Conservation (phyloP, 2,888 invertebrate species). For the Pharmacophagus antenor region DNA sequence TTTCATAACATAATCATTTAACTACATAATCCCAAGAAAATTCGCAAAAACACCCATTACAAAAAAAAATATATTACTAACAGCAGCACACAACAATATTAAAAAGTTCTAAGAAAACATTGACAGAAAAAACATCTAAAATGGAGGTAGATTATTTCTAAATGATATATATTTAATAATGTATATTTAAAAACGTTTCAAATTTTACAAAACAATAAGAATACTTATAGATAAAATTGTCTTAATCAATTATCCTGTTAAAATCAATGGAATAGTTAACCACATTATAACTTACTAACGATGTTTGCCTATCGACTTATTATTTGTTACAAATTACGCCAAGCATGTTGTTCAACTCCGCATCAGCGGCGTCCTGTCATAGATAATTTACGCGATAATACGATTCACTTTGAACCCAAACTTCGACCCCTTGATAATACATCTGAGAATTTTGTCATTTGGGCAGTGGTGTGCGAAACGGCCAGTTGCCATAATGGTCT, state of each 20-base stretch:
- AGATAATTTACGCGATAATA: conserved; percentile 65
- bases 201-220: neutral
- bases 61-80: too few species aligned
- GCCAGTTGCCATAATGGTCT: conserved; percentile 49
- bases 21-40: too few species aligned
- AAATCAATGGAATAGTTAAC: conserved; percentile 5
- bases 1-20: too few species aligned
- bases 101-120: too few species aligned
- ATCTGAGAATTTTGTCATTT: conserved; percentile 58
- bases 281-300: conserved; percentile 32
- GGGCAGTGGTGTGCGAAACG: conserved; percentile 50
- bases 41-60: too few species aligned
- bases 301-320: conserved; percentile 43
- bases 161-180: too few species aligned
- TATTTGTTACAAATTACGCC: conserved; percentile 53
- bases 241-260: conserved; percentile 1
- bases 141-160: too few species aligned
- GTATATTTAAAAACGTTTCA: too few species aligned
- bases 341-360: conserved; percentile 49
- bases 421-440: conserved; percentile 56
- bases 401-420: conserved; percentile 66
- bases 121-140: too few species aligned
- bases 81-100: too few species aligned
- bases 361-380: conserved; percentile 40
- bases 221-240: neutral